These are phyloP conservation scores for Thunnus maccoyii DNA, from an alignment of 2,113 vertebrate genomes.

Conservation along the genomic window DNA sequence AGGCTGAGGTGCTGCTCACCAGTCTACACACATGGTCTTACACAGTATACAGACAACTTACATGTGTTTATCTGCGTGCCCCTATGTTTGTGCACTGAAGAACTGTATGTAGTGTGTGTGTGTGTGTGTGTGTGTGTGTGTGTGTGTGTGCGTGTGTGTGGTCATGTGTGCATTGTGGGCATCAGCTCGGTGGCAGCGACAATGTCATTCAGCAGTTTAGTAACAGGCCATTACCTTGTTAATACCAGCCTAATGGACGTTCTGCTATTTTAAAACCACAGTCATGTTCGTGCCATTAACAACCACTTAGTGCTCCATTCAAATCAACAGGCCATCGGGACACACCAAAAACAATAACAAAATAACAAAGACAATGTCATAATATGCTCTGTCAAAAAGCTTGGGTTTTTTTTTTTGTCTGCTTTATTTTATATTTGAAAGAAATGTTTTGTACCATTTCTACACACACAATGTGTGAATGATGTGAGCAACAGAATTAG, in stretches of 20 bases:
- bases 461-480: not conserved
- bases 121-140: conserved; percentile 14
- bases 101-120: not conserved
- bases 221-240: conserved; percentile 90
- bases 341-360: conserved; percentile 70
- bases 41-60: not conserved
- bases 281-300: conserved; percentile 86
- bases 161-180: conserved; percentile 43
- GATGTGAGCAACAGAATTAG: too few relatives aligned
- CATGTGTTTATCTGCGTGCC: not conserved
- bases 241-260: conserved; percentile 89
- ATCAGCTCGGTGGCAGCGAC: conserved; percentile 63
- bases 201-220: conserved; percentile 88
- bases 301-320: conserved; percentile 80
- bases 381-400: too few relatives aligned
- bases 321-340: conserved; percentile 75
- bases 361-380: conserved; percentile 47
- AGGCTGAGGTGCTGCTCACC: conserved; percentile 14
- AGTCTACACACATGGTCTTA: not conserved
- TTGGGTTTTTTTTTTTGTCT: too few relatives aligned
- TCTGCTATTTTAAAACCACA: conserved; percentile 88
- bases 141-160: conserved; percentile 8
- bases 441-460: not conserved
- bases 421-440: too few relatives aligned
- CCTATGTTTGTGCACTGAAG: conserved; percentile 6